Base-by-base conservation (phyloP, 1,140 invertebrate genomes). In the Neodiprion lecontei region DNA sequence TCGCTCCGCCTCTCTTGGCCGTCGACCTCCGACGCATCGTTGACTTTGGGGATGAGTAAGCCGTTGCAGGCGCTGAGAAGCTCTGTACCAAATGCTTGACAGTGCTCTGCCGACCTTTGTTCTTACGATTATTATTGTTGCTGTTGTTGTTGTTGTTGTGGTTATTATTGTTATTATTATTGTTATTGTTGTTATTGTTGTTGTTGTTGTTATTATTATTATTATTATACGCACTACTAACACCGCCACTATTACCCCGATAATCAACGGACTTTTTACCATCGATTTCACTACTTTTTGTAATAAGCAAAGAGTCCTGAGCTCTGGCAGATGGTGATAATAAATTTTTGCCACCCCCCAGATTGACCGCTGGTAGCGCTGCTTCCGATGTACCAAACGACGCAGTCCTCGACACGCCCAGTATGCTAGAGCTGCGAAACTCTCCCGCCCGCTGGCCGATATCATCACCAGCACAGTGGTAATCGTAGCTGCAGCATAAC, bases 401-500 rank as follows among this genome's bases (percentile, higher is more conserved):
- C 82, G 82, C 40, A 83, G 76, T 48, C 78, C 81, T 70, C 79
- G 81, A 71, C 79, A 84, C 14, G 74, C 78, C 74, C 70, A 71
- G 68, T 74, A 76, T 75, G 79, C 23, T 71, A 82, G 23, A 75
- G 75, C 65, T 69, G 21, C 67, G 5, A 69, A 47, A 7, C 17
- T 69, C 21, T 21, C 67, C 67, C 40, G 67, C 68, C 23, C 48
- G 21, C 75, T 75, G 67, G 70, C 78, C 86, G 81, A 86, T 67
- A 87, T 86, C 84, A 84, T 82, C 76, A 86, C 88, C 85, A 90
- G 88, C 86, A 80, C 90, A 91, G 89, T 87, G 86, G 87, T 89
- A 89, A 90, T 90, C 90, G 90, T 90, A 90, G 88, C 90, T 91
- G 86, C 90, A 91, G 89, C 90, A 90, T 86, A 91, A 86, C 83